A percentile compares a stretch with the other conserved stretches of the same genome.
Evolutionary conservation across 2,797 vertebrate genomes (phyloP).

Genomic region (Anisognathus igniventris): DNA sequence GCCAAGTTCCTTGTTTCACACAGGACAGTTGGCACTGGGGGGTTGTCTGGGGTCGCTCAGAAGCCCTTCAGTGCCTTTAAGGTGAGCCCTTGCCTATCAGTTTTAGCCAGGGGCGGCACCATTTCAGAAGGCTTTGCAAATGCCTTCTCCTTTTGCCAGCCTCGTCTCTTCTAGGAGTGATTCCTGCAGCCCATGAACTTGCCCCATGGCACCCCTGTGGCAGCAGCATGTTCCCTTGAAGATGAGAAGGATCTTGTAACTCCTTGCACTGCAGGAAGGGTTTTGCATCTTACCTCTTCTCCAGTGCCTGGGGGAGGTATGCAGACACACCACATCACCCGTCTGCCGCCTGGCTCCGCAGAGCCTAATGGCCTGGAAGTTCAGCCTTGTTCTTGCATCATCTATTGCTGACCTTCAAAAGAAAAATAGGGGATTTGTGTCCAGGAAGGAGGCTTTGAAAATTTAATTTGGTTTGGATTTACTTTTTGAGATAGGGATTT

Average conservation of each 20-base stretch:
- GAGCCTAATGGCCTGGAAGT: background rate
- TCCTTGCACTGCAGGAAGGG: background rate
- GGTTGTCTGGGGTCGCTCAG: background rate
- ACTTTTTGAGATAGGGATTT: background rate
- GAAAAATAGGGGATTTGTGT: conserved; percentile 1
- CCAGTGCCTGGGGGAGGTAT: background rate
- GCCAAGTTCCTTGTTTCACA: background rate
- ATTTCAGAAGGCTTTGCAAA: background rate
- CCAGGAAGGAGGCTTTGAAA: conserved; percentile 32
- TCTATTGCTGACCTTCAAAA: conserved; percentile 32
- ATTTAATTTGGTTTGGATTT: conserved; percentile 39
- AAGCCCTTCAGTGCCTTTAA: background rate
- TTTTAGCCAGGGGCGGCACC: background rate
- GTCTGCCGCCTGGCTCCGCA: background rate
- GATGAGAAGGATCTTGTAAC: background rate
- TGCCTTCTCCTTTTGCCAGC: background rate
- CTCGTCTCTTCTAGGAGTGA: background rate
- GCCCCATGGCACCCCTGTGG: background rate
- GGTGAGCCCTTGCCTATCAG: accelerated
- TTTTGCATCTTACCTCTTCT: background rate
- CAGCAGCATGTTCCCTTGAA: background rate
- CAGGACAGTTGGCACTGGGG: background rate
- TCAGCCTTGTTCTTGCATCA: conserved; percentile 27
- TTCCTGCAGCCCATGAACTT: background rate
- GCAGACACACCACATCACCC: background rate